A percentile compares a stretch with the other conserved stretches of the same genome.
Conservation (phyloP, 2,113 vertebrate genomes). For the Hemiprocne comata region DNA sequence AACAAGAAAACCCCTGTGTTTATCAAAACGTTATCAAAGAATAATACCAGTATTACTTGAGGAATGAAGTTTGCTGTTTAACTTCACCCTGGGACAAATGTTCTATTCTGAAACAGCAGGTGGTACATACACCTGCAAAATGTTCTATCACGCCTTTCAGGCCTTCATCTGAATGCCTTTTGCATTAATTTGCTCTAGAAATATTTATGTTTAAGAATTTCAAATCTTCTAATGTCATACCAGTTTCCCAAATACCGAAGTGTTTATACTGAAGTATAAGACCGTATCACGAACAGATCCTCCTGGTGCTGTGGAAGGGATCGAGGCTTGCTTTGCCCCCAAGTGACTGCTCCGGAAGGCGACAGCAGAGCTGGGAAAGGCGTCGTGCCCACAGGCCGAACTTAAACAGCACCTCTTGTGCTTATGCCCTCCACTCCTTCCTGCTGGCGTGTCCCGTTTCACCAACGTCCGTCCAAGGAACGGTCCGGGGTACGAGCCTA, state of each 20-base stretch:
- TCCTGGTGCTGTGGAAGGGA: fast-evolving
- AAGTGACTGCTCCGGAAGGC: too few relatives aligned
- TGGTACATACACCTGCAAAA: background rate
- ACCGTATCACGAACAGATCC: background rate
- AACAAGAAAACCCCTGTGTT: background rate
- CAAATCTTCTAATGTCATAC: background rate
- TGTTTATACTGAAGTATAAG: background rate
- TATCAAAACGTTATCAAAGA: background rate
- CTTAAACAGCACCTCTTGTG: fast-evolving
- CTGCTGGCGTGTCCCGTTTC: background rate
- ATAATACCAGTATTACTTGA: background rate
- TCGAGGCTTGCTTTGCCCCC: fast-evolving
- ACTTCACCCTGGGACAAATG: background rate
- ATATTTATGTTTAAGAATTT: background rate
- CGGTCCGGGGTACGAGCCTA: fast-evolving
- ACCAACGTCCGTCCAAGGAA: too few relatives aligned
- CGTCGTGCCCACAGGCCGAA: fast-evolving
- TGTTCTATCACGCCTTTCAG: fast-evolving
- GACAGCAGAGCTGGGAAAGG: too few relatives aligned
- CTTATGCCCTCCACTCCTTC: too few relatives aligned
- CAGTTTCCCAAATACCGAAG: background rate
- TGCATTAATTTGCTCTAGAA: background rate
- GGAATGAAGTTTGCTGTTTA: background rate
- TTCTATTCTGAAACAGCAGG: background rate
- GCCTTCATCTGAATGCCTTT: background rate